Evolutionary conservation across 2,113 vertebrate species (phyloP), one percentile per base, ranked within the genome.

Genomic region (Platichthys stellatus): DNA sequence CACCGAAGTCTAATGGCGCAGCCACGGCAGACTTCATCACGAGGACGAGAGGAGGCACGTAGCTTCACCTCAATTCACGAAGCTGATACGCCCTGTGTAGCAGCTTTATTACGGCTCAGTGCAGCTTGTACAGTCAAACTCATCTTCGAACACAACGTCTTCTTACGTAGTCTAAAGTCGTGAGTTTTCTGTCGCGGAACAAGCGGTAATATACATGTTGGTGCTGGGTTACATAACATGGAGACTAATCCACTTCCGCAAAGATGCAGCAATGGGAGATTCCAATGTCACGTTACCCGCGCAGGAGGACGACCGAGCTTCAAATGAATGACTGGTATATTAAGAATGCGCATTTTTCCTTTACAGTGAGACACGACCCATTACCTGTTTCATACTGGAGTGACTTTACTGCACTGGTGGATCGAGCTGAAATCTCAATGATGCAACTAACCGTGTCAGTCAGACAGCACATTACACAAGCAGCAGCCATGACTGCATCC

Each of bases 161-260:
- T 38, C 35, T 14, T 47, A 47, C 13, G 17, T 6, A 20, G 4
- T 51, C 17, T 7, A 1, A 28, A 28, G 17, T 18, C 47, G 1
- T 20, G 3, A 18, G 47, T 18, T 10, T 49, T 49, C 4, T 17
- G 17, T 49, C 3, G 47, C 17, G 47, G 13, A 18, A 49, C 11
- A 17, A 4, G 47, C 47, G 47, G 47, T 17, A 2, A 38, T n/a
- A 21, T 13, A 38, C 13, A 38, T 60, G 45, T 56, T 8, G 31
- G 3, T 43, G 28, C 13, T 10, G 11, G 38, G 66, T 90, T 89
- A 82, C 64, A 24, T 88, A 91, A 93, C 73, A 81, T 53, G 86
- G 82, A 81, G 69, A 54, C 75, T 81, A 78, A 86, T 80, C 87
- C 76, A 90, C 90, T 91, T 89, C 87, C 86, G 88, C 85, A 92